These are phyloP conservation scores for Tetropium fuscum DNA, from an alignment of 2,888 invertebrate species.

Conservation along the genomic window DNA sequence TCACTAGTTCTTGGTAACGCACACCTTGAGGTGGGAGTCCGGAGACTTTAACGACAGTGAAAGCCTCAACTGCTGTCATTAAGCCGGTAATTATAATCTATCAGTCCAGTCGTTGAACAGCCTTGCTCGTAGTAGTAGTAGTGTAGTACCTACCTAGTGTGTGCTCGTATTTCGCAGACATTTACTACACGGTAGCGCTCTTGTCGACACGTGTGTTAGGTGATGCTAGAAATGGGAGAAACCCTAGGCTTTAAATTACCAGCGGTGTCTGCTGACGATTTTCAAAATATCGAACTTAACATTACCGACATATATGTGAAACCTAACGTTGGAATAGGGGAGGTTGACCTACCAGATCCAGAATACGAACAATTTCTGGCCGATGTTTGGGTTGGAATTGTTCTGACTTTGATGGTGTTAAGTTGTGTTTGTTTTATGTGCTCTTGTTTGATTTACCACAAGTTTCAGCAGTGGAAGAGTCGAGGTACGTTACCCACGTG, in stretches of 20 bases:
- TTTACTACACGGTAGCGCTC: neutral
- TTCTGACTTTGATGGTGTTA: slow-evolving; percentile 71
- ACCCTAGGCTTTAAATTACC: slow-evolving; percentile 41
- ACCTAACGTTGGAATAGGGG: slow-evolving; percentile 32
- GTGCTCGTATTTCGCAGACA: slow-evolving; percentile 2
- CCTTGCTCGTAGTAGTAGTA: slow-evolving; percentile 1
- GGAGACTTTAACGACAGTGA: slow-evolving; percentile 53
- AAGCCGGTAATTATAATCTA: slow-evolving; percentile 12
- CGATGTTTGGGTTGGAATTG: slow-evolving; percentile 74
- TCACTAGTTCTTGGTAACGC: slow-evolving; percentile 16
- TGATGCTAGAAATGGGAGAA: slow-evolving; percentile 43
- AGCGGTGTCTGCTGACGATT: slow-evolving; percentile 22
- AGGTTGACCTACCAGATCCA: slow-evolving; percentile 57
- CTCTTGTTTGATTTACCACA: slow-evolving; percentile 73
- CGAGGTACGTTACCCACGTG: too few species aligned
- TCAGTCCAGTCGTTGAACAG: slow-evolving; percentile 14
- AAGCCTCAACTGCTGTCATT: slow-evolving; percentile 33
- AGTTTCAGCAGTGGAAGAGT: slow-evolving; percentile 74
- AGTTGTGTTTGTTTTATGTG: slow-evolving; percentile 75
- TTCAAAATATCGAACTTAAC: slow-evolving; percentile 42
- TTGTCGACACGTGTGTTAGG: neutral
- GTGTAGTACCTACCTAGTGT: too few species aligned
- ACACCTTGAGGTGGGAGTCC: slow-evolving; percentile 36
- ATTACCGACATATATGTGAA: slow-evolving; percentile 40
- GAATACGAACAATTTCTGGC: slow-evolving; percentile 71